These are phyloP conservation scores for Mesochorus sp. DNA, from an alignment of 2,888 invertebrate species.

Conservation along the genomic window DNA sequence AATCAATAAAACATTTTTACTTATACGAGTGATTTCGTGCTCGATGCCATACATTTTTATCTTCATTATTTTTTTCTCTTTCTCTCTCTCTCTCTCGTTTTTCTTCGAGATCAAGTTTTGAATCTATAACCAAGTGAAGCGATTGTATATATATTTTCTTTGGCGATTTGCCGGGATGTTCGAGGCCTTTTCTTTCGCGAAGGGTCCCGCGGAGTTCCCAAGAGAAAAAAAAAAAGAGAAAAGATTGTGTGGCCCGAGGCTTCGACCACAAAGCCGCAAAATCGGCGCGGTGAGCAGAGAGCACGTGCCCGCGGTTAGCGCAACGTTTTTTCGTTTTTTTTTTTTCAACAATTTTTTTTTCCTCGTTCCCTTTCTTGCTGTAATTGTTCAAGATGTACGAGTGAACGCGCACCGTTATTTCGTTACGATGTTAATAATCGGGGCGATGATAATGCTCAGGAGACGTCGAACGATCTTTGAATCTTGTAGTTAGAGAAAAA, in stretches of 20 bases:
- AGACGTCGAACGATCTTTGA: background rate
- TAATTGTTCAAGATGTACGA: constrained; percentile 5
- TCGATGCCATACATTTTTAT: background rate
- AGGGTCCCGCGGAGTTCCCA: background rate
- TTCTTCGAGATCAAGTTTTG: constrained; percentile 20
- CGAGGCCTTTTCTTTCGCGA: background rate
- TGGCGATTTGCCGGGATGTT: background rate
- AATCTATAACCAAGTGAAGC: background rate
- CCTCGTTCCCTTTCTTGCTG: background rate
- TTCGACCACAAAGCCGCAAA: constrained; percentile 36
- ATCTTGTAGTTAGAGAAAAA: no score
- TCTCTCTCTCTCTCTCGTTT: constrained; percentile 39
- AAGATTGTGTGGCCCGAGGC: constrained; percentile 11
- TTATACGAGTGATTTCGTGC: constrained; percentile 4
- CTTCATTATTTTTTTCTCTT: constrained; percentile 23
- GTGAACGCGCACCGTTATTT: background rate
- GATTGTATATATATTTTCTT: background rate
- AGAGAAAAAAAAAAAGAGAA: background rate
- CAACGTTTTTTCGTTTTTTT: background rate
- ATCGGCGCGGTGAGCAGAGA: constrained; percentile 2
- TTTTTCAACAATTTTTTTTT: constrained; percentile 3
- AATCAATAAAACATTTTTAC: constrained; percentile 1
- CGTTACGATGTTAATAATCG: constrained; percentile 13
- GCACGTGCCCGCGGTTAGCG: constrained; percentile 25
- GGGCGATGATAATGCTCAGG: background rate